These are phyloP conservation scores for Oryzias celebensis DNA, from an alignment of 2,113 vertebrate species.

Conservation along the genomic window DNA sequence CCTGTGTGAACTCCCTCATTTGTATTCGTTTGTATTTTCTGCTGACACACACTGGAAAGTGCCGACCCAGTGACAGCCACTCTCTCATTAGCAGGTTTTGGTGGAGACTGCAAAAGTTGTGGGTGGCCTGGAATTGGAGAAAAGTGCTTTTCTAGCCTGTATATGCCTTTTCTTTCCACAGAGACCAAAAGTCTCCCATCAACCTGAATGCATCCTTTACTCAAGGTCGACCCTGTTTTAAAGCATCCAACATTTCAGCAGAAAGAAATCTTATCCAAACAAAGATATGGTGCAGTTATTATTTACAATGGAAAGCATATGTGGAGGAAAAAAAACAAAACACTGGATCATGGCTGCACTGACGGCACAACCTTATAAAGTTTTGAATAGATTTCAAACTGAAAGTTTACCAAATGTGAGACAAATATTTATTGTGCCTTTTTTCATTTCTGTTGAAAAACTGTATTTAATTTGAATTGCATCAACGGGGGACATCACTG, in stretches of 20 bases:
- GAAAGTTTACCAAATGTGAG: slow-evolving; percentile 53
- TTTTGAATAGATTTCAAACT: slow-evolving; percentile 29
- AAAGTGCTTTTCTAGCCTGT: slow-evolving; percentile 30
- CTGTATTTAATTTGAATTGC: slow-evolving; percentile 35
- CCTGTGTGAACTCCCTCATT: slow-evolving; percentile 57
- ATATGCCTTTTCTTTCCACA: slow-evolving; percentile 61
- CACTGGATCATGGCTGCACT: slow-evolving; percentile 50
- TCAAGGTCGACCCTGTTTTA: slow-evolving; percentile 47
- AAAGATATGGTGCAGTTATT: slow-evolving; percentile 70
- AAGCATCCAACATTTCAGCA: slow-evolving; percentile 53
- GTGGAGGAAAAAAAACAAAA: slow-evolving; percentile 20
- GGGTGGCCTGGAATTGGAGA: slow-evolving; percentile 64
- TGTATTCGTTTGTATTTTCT: slow-evolving; percentile 49
- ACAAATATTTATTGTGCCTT: slow-evolving; percentile 61
- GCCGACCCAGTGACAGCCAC: slow-evolving; percentile 62
- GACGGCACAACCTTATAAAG: slow-evolving; percentile 53
- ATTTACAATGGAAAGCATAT: slow-evolving; percentile 71
- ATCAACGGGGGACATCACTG: slow-evolving; percentile 12
- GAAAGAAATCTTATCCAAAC: slow-evolving; percentile 61
- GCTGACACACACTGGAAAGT: slow-evolving; percentile 68
- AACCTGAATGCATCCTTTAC: slow-evolving; percentile 35
- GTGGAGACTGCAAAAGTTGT: slow-evolving; percentile 55
- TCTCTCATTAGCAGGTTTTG: slow-evolving; percentile 66
- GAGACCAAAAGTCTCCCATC: slow-evolving; percentile 48
- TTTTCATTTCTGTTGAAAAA: slow-evolving; percentile 37